Evolutionary conservation across 2,888 invertebrate genomes (phyloP).

Genomic region (Synanthedon vespiformis): DNA sequence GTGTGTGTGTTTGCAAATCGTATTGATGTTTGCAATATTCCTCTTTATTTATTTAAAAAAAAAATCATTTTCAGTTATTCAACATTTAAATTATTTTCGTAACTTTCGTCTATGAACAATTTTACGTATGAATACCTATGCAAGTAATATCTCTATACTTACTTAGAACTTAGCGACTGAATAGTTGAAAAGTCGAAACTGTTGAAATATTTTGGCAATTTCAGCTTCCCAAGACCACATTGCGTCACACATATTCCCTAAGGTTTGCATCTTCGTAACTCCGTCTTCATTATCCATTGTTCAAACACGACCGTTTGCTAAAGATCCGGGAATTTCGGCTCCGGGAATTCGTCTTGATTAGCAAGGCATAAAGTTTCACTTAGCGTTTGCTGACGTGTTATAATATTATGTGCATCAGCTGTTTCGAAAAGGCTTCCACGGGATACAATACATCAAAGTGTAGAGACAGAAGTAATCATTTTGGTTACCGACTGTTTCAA

Average conservation of each 20-base stretch:
- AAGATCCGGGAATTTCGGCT: background rate
- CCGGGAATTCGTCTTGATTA: background rate
- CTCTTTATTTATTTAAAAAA: no score
- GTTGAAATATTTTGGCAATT: background rate
- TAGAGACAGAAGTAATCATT: no score
- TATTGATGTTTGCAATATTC: no score
- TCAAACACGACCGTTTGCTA: constrained; percentile 23
- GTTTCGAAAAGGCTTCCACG: no score
- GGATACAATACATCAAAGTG: no score
- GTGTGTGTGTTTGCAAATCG: no score
- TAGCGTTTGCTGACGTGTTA: background rate
- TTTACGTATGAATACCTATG: no score
- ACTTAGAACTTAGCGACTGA: background rate
- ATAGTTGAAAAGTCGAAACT: background rate
- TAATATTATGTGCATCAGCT: background rate
- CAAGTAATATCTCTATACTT: no score
- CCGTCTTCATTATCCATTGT: constrained; percentile 22
- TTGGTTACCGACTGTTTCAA: no score
- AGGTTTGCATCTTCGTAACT: constrained; percentile 9
- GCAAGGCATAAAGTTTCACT: background rate
- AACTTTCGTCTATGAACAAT: no score
- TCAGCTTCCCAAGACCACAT: background rate
- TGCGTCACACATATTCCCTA: background rate
- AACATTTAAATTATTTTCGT: no score
- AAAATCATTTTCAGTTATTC: no score